Conservation (phyloP, 2,113 vertebrate genomes). For the Pseudonaja textilis region DNA sequence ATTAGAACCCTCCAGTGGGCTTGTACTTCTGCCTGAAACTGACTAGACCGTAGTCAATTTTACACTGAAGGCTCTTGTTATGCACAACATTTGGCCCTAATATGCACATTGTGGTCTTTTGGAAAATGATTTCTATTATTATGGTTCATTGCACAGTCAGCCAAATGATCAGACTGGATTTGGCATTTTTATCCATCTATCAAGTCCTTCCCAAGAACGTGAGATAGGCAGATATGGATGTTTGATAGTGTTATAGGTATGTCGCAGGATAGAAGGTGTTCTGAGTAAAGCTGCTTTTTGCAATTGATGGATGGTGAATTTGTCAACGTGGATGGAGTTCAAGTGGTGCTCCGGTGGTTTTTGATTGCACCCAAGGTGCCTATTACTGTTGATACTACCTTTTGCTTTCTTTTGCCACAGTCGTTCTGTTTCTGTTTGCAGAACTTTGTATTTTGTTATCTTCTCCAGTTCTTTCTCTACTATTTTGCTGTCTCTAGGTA, state of each 20-base stretch:
- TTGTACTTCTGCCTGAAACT: background rate
- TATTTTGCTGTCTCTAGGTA: background rate
- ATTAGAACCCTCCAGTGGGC: background rate
- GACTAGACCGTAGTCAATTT: background rate
- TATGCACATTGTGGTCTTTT: background rate
- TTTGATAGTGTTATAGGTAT: background rate
- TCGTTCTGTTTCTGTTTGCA: background rate
- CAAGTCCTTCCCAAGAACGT: background rate
- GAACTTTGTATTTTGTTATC: background rate
- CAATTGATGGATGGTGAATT: background rate
- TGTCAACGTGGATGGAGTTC: background rate
- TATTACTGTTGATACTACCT: background rate
- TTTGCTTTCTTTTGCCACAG: background rate
- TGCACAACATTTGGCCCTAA: background rate
- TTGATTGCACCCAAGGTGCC: background rate
- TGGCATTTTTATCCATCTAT: background rate
- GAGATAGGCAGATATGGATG: background rate
- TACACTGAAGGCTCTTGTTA: background rate
- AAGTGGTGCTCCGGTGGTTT: background rate
- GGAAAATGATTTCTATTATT: background rate
- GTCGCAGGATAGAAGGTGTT: background rate
- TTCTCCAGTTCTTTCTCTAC: background rate
- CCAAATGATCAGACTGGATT: background rate
- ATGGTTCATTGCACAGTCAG: background rate
- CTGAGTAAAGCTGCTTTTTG: background rate